Conservation (phyloP, 2,797 vertebrate genomes). For the Sebastes matsubarae region DNA sequence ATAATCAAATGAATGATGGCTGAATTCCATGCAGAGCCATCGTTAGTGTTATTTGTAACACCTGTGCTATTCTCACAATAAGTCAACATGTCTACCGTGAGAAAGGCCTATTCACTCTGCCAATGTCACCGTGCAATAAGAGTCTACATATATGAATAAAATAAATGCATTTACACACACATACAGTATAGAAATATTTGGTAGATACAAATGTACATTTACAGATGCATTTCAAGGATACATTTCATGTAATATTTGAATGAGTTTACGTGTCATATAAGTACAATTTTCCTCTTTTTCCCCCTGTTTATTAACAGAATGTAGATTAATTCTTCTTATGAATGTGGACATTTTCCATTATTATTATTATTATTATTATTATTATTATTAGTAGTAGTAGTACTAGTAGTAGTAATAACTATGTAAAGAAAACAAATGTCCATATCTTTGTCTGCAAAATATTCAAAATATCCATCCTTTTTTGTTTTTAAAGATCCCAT, state of each 20-base stretch:
- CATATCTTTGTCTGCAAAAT: neutral
- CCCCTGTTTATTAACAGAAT: neutral
- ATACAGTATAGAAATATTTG: neutral
- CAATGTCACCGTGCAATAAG: no score
- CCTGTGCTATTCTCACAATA: no score
- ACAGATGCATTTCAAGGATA: neutral
- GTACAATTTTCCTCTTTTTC: neutral
- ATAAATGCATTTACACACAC: neutral
- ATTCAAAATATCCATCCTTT: neutral
- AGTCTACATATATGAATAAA: neutral
- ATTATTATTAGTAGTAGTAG: neutral
- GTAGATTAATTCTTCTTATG: neutral
- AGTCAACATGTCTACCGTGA: no score
- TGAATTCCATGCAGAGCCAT: no score
- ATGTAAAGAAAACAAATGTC: neutral
- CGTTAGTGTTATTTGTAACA: no score
- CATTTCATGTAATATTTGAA: neutral
- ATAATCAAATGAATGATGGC: no score
- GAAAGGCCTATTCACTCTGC: no score
- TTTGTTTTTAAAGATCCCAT: no score
- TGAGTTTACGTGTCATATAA: neutral
- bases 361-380: neutral
- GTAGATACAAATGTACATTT: neutral
- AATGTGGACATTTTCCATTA: neutral
- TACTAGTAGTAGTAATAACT: neutral